These are phyloP conservation scores for Drosophila nr. fundita DNA, from an alignment of 2,888 invertebrate genomes.

Conservation along the genomic window DNA sequence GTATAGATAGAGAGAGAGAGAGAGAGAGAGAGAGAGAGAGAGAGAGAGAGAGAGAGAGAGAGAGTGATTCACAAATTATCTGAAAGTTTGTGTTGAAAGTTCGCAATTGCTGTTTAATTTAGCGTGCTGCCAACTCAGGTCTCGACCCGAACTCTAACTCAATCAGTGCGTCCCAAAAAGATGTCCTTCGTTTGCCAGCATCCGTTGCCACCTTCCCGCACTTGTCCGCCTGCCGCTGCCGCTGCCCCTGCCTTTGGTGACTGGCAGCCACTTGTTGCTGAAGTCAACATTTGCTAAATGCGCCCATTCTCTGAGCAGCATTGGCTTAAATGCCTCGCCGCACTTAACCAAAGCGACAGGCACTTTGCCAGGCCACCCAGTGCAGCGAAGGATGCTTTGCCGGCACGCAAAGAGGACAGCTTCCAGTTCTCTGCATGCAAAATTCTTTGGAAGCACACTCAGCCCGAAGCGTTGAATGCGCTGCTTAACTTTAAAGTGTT, in stretches of 20 bases:
- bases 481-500: slow-evolving; percentile 24
- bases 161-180: slow-evolving; percentile 61
- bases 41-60: slow-evolving; percentile 3
- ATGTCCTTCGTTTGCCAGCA: slow-evolving; percentile 30
- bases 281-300: slow-evolving; percentile 41
- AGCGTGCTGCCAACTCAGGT: slow-evolving; percentile 67
- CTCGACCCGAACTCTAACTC: slow-evolving; percentile 62
- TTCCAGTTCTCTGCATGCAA: slow-evolving; percentile 23
- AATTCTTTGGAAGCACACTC: slow-evolving; percentile 32
- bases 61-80: slow-evolving; percentile 62
- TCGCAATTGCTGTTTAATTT: slow-evolving; percentile 83
- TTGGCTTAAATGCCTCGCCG: slow-evolving; percentile 65
- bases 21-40: slow-evolving; percentile 7
- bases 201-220: not conserved
- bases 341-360: slow-evolving; percentile 51
- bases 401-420: slow-evolving; percentile 7
- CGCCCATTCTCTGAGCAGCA: slow-evolving; percentile 10
- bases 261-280: slow-evolving; percentile 43
- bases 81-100: slow-evolving; percentile 76
- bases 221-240: not conserved
- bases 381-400: slow-evolving; percentile 47
- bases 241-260: not conserved
- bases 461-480: slow-evolving; percentile 38
- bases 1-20: slow-evolving; percentile 2
- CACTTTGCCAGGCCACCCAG: slow-evolving; percentile 39